Conservation (phyloP, 2,113 vertebrate genomes). For the Varanus salvator region DNA sequence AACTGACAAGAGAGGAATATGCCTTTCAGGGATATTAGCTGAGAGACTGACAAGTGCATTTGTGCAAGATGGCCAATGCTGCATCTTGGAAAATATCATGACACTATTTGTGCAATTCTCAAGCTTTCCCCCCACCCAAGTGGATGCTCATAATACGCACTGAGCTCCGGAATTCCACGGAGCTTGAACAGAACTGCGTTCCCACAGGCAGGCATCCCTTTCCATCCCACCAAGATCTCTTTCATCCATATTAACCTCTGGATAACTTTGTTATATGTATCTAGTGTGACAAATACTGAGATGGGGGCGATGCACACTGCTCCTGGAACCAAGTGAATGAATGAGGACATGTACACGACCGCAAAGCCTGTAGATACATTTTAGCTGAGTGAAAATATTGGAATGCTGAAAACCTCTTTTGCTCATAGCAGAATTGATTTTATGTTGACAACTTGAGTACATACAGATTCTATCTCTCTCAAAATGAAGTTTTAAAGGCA, state of each 20-base stretch:
- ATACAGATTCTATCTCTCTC: conserved; percentile 37
- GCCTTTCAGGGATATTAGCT: too few relatives aligned
- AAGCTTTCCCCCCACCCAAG: too few relatives aligned
- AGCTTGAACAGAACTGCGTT: too few relatives aligned
- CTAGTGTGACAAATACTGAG: not conserved
- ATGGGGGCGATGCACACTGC: not conserved
- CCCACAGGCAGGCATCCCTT: too few relatives aligned
- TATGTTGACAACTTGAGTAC: conserved; percentile 68
- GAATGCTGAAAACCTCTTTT: conserved; percentile 64
- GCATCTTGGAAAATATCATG: too few relatives aligned
- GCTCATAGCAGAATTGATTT: conserved; percentile 67
- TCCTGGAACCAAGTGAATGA: conserved; percentile 66
- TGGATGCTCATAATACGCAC: too few relatives aligned
- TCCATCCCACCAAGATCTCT: not conserved
- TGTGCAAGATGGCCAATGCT: too few relatives aligned
- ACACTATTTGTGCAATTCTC: too few relatives aligned
- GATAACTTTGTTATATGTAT: conserved; percentile 59
- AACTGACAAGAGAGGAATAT: too few relatives aligned
- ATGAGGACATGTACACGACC: conserved; percentile 36
- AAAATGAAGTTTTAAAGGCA: conserved; percentile 29
- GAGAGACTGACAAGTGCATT: too few relatives aligned
- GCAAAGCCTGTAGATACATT: conserved; percentile 59
- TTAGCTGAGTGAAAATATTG: conserved; percentile 71
- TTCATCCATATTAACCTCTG: conserved; percentile 55
- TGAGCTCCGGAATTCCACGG: too few relatives aligned